phyloP scores from a whole-genome alignment of 2,113 vertebrate genomes.

The Elachura formosa region DNA sequence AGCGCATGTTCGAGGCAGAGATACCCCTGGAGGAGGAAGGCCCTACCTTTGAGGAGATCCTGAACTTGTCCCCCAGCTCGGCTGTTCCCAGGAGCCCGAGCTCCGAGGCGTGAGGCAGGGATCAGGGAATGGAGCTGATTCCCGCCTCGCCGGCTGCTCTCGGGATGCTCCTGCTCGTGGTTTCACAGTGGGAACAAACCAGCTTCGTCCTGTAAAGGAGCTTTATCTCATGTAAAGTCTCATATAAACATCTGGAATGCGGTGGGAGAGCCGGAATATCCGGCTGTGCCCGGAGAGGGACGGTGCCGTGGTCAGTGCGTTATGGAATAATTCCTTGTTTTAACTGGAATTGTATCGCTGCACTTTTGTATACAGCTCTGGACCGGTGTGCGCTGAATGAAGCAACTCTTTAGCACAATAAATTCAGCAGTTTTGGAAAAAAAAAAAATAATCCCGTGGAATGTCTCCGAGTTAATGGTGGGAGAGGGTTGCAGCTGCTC shows the following conservation, averaged over 20 bases:
- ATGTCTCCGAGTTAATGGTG: neutral
- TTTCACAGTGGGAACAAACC: neutral
- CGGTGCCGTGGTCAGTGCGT: neutral
- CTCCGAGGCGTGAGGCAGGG: neutral
- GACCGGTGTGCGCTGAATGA: neutral
- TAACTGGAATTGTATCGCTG: neutral
- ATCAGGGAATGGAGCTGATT: neutral
- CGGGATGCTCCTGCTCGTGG: neutral
- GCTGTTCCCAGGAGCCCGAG: conserved; percentile 4
- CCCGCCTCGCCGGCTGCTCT: neutral
- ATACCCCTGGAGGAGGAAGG: conserved; percentile 79
- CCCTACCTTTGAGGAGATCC: conserved; percentile 70
- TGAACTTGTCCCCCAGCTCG: conserved; percentile 48
- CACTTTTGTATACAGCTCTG: neutral
- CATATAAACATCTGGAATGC: neutral
- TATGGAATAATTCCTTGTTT: neutral
- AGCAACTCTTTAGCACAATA: neutral
- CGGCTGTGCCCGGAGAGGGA: neutral
- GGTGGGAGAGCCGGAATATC: fast-evolving
- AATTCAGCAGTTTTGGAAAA: neutral
- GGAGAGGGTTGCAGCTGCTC: neutral
- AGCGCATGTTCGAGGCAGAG: conserved; percentile 91
- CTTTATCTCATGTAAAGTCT: neutral
- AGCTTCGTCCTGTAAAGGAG: neutral
- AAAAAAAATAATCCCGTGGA: too few relatives aligned